A percentile compares a stretch with the other conserved stretches of the same genome.
Conservation (phyloP, 1,140 invertebrate genomes). For the Cephus cinctus region DNA sequence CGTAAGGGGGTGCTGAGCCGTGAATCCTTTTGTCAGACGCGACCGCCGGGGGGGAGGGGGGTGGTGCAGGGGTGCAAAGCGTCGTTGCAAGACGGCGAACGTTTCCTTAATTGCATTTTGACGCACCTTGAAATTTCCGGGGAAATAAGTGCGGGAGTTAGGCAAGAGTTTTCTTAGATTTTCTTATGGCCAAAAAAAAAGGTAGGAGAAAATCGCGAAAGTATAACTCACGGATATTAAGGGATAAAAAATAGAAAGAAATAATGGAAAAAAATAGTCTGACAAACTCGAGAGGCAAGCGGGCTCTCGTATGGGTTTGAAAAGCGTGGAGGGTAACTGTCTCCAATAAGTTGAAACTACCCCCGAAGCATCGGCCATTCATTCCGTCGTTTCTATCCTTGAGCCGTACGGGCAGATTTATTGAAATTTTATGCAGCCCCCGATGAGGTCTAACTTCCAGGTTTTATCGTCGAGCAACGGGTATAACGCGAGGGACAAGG, state of each 20-base stretch:
- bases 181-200: no score
- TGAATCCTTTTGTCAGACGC: no score
- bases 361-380: constrained; percentile 28
- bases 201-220: constrained; percentile 7
- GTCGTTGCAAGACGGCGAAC: constrained; percentile 24
- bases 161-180: no score
- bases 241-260: no score
- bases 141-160: no score
- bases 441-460: constrained; percentile 31
- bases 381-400: constrained; percentile 24
- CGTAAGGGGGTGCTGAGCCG: no score
- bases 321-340: constrained; percentile 20
- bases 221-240: constrained; percentile 15
- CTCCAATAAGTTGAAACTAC: constrained; percentile 29
- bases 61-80: no score
- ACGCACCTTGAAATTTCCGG: constrained; percentile 41
- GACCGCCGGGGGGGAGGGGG: no score
- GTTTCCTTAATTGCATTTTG: constrained; percentile 54
- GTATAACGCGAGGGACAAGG: no score
- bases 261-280: no score
- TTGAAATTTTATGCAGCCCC: constrained; percentile 38
- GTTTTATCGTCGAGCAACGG: constrained; percentile 34
- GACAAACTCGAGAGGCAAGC: constrained; percentile 15
- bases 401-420: constrained; percentile 25
- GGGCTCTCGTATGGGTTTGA: constrained; percentile 12